These are phyloP conservation scores for Saimiri boliviensis DNA, from an alignment of 2,113 vertebrate genomes.

Conservation along the genomic window DNA sequence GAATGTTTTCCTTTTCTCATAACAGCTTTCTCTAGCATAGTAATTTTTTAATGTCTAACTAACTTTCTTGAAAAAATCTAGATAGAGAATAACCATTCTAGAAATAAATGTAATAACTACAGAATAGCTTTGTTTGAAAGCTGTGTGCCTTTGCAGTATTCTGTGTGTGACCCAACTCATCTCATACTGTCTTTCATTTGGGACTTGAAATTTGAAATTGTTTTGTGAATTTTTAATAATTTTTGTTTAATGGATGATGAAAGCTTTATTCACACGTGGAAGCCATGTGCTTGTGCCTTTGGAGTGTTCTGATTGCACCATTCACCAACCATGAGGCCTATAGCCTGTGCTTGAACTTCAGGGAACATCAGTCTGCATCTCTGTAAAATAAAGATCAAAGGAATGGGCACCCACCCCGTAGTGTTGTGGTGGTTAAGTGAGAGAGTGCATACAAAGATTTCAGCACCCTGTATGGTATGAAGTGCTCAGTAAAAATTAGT, in stretches of 20 bases:
- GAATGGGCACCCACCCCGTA: accelerated
- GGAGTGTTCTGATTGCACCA: background rate
- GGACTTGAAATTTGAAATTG: background rate
- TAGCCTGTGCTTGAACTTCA: too few relatives aligned
- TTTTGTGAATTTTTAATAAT: background rate
- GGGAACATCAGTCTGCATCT: background rate
- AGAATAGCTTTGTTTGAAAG: background rate
- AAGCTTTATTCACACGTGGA: background rate
- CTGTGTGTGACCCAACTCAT: background rate
- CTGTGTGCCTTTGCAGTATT: background rate
- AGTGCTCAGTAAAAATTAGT: background rate
- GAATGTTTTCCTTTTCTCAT: background rate
- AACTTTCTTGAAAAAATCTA: background rate
- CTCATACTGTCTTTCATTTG: background rate
- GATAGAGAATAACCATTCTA: background rate
- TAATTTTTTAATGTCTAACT: background rate
- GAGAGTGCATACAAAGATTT: background rate
- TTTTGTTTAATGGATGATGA: background rate
- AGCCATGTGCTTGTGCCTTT: background rate
- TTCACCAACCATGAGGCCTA: background rate
- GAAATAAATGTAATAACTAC: background rate
- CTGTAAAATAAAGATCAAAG: background rate
- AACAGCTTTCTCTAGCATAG: background rate
- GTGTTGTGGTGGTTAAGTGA: background rate
- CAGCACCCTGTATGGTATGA: background rate